Percentiles rank a stretch among this genome's conserved stretches.
phyloP scores from a whole-genome alignment of 2,888 invertebrate species.

The Heliothis peltigera region DNA sequence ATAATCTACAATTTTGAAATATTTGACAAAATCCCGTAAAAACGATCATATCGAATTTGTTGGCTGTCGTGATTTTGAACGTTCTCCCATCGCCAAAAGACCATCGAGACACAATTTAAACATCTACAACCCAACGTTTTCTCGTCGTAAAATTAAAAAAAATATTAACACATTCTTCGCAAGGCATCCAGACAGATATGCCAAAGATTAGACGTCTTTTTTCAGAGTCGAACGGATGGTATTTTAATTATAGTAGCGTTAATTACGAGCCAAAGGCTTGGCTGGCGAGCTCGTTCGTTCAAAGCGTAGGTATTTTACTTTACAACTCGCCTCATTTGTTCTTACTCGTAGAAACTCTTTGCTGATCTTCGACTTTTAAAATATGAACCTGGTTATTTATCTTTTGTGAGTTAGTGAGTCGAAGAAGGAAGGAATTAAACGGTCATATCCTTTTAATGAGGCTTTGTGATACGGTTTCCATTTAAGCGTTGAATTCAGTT shows the following conservation, averaged over 20 bases:
- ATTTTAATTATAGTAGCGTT: constrained; percentile 87
- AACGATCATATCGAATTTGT: too few species aligned
- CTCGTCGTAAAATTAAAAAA: constrained; percentile 18
- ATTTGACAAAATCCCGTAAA: too few species aligned
- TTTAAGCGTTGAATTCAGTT: too few species aligned
- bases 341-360: constrained; percentile 20
- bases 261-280: constrained; percentile 79
- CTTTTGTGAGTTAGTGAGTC: constrained; percentile 29
- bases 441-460: background rate
- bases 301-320: constrained; percentile 53
- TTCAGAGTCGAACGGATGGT: constrained; percentile 81
- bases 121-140: background rate
- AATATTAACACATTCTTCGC: constrained; percentile 37
- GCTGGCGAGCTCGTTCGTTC: constrained; percentile 37
- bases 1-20: too few species aligned
- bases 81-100: constrained; percentile 1
- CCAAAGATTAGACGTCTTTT: constrained; percentile 64
- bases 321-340: constrained; percentile 49
- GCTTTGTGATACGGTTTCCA: too few species aligned
- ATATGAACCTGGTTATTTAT: constrained; percentile 12
- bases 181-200: constrained; percentile 52
- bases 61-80: too few species aligned
- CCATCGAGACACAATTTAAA: background rate
- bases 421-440: background rate
- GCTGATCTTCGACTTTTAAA: constrained; percentile 36